Base-by-base conservation (phyloP, 2,797 vertebrate genomes). In the Carduelis carduelis region DNA sequence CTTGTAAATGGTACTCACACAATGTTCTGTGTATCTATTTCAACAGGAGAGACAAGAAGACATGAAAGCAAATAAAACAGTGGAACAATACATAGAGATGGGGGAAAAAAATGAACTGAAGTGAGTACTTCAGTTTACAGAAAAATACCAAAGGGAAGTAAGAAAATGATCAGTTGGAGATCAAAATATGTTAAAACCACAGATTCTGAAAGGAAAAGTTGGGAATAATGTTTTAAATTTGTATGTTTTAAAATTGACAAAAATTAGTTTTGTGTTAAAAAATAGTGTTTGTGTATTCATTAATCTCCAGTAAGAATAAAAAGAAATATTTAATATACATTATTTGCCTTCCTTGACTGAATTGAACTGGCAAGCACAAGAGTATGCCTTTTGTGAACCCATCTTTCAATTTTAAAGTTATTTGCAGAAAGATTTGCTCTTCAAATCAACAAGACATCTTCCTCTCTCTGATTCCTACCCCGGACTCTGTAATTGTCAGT, bases 41-140 rank as follows among this genome's bases (percentile, higher is more conserved):
- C 92, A 43, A 61, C 64, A 78, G 21, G 47, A 97, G 96, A 97
- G 41, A 93, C 91, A 71, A 93, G 96, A 97, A 95, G 96, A 96
- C 90, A 87, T 86, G 89, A 96, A 90, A 96, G n/a, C 57, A 95
- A 97, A 61, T 86, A 95, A 56, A 47, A 60, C 53, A 60, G 37
- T 6, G 12, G 39, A 65, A 74, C 64, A 44, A 71, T 82, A 50
- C 68, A 32, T 44, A 93, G 52, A 93, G 86, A 85, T 83, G 80
- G 2, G 4, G 10, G 8, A 5, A 5, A 21, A 13, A 94, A 56
- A 61, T 32, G 28, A 20, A 52, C 50, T 53, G 19, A 53, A 53
- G 52, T 4, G 5, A 93, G 68, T 68, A 60, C 12, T 60, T 95
- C 78, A 90, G 74, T 90, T 98, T 83, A 87, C 56, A 94, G 95